Evolutionary conservation across 2,797 vertebrate species (phyloP).

Genomic region (Ceryle rudis): DNA sequence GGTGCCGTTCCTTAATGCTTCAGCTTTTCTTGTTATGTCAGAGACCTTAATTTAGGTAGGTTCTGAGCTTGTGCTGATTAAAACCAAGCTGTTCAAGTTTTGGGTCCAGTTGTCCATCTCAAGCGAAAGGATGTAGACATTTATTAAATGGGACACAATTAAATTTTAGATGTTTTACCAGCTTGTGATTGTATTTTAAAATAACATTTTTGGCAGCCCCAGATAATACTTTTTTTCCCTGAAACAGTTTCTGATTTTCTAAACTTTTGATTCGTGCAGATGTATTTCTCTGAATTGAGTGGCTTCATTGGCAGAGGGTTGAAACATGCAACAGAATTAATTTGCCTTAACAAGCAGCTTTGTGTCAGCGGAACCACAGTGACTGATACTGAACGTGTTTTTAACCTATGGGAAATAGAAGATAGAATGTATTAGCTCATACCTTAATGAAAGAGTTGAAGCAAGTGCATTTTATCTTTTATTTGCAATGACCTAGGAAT

Average conservation of each 20-base stretch:
- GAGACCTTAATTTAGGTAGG: neutral
- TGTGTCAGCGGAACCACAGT: constrained; percentile 23
- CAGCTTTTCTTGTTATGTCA: neutral
- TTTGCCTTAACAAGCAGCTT: constrained; percentile 24
- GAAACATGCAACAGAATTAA: constrained; percentile 7
- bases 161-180: neutral
- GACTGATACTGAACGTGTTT: neutral
- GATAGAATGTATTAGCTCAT: constrained; percentile 58
- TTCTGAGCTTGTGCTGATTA: neutral
- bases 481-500: constrained; percentile 61
- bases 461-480: constrained; percentile 57
- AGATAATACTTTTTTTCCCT: neutral
- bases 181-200: neutral
- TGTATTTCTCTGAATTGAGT: neutral
- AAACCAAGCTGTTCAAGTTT: neutral
- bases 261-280: neutral
- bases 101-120: neutral
- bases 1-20: neutral
- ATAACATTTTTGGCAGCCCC: neutral
- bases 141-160: neutral
- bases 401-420: constrained; percentile 42
- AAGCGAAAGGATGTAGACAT: neutral
- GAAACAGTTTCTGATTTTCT: neutral
- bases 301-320: neutral
- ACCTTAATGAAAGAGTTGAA: constrained; percentile 61